Conservation (phyloP, 1,140 invertebrate species). For the Zelostemma sp. region DNA sequence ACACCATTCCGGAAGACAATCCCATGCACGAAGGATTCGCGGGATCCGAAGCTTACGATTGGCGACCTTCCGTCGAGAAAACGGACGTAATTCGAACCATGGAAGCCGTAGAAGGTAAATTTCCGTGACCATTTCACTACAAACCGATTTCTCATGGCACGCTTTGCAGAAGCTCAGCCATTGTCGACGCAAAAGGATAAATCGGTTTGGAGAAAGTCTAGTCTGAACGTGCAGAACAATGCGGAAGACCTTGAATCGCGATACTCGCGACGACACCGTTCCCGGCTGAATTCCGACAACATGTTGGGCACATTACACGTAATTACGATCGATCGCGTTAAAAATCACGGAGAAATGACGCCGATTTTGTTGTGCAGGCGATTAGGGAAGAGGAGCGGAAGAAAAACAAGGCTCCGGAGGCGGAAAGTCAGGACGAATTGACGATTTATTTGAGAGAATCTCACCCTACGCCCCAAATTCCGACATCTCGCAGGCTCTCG, state of each 20-base stretch:
- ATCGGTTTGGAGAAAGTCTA: conserved; percentile 82
- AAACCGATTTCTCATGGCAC: not conserved
- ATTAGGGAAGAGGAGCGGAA: conserved; percentile 73
- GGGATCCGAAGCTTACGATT: conserved; percentile 78
- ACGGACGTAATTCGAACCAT: conserved; percentile 86
- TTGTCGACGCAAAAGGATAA: conserved; percentile 78
- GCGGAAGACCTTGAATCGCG: conserved; percentile 72
- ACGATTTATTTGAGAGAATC: conserved; percentile 77
- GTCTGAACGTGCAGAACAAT: conserved; percentile 75
- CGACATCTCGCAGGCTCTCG: conserved; percentile 49
- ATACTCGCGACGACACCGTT: conserved; percentile 70
- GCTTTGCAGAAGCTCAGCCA: conserved; percentile 78
- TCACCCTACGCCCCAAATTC: conserved; percentile 32
- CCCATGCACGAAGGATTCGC: conserved; percentile 66
- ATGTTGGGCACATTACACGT: conserved; percentile 67
- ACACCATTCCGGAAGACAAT: conserved; percentile 79
- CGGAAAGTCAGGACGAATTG: conserved; percentile 69
- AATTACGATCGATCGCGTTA: conserved; percentile 12
- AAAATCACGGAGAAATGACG: not conserved
- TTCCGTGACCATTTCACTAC: not conserved
- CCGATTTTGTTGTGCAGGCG: conserved; percentile 60
- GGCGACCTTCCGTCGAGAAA: conserved; percentile 85
- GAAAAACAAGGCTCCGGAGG: conserved; percentile 54
- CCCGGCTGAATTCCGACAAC: conserved; percentile 67
- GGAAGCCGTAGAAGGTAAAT: conserved; percentile 86